Percentiles rank a stretch among this genome's conserved stretches.
These are phyloP conservation scores for Xanthostigma xanthostigma DNA, from an alignment of 2,888 invertebrate genomes.

Conservation along the genomic window DNA sequence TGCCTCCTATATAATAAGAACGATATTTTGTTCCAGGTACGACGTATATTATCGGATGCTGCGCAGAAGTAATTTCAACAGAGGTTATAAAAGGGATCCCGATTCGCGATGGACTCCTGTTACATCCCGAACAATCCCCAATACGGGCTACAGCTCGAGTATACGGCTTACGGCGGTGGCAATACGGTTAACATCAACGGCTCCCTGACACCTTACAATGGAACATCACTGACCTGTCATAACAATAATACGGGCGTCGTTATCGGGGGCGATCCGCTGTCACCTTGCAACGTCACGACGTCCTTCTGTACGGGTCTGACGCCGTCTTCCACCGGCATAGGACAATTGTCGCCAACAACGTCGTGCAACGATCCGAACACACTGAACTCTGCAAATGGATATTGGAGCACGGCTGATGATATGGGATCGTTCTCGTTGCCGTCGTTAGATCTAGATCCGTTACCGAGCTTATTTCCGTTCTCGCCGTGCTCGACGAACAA, in stretches of 20 bases:
- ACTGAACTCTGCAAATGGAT: slow-evolving; percentile 28
- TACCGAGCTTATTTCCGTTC: slow-evolving; percentile 76
- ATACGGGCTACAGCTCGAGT: slow-evolving; percentile 40
- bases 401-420: slow-evolving; percentile 44
- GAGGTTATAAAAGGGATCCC: slow-evolving; percentile 20
- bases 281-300: background rate
- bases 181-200: slow-evolving; percentile 1
- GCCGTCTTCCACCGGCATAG: slow-evolving; percentile 2
- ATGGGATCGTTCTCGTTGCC: slow-evolving; percentile 77
- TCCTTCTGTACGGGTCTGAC: slow-evolving; percentile 5
- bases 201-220: background rate
- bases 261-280: background rate
- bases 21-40: too few species aligned
- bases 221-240: background rate
- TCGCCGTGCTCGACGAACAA: slow-evolving; percentile 58
- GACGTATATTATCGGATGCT: too few species aligned
- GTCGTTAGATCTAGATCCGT: slow-evolving; percentile 69
- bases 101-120: slow-evolving; percentile 35
- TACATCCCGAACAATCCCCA: slow-evolving; percentile 54
- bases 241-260: background rate
- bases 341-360: slow-evolving; percentile 4
- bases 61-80: background rate
- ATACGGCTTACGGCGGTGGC: slow-evolving; percentile 16
- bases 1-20: too few species aligned
- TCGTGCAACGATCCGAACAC: slow-evolving; percentile 28